Evolutionary conservation across 2,113 vertebrate genomes (phyloP), one percentile per base, ranked within the genome.

Genomic region (Romanogobio albipinnatus): DNA sequence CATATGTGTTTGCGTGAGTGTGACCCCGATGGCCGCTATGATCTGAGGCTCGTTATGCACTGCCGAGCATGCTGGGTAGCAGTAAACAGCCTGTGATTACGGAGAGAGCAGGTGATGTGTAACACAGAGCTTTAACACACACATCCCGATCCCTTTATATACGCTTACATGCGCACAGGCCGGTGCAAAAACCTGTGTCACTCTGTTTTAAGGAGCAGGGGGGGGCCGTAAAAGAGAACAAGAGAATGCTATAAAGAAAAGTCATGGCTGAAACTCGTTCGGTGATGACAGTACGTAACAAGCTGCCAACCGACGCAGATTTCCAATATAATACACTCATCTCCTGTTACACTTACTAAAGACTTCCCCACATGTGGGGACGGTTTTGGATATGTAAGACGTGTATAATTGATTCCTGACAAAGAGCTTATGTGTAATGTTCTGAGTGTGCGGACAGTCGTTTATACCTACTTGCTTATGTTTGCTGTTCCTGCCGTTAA

Each of bases 241-340:
- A 64, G 77, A 80, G 79, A 83, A 62, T 43, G 84, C 83, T 86
- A 77, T 86, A 88, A 88, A 85, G 78, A 82, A 88, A 49, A 76
- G 70, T 84, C 81, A 74, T 76, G 76, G 59, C 58, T 85, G 62
- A 82, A 87, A 82, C 64, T 43, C 79, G 29, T 77, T 88, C 43
- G 61, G 87, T 36, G 84, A 73, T 88, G 87, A 88, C 84, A 88
- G 84, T 82, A 81, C 81, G 82, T 88, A 86, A 88, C 84, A 88
- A 86, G 87, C 87, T 74, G 77, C 84, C 85, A 88, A 88, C 66
- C 84, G 56, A 64, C 17, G 29, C 53, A 61, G 84, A 43, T 86
- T 76, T 86, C 82, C 81, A 88, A 81, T 75, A 76, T 82, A 78
- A 88, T 70, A 81, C 15, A 49, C 87, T 84, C 76, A 81, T 86